Conservation (phyloP, 2,113 vertebrate genomes). For the Cryptotis parvus region DNA sequence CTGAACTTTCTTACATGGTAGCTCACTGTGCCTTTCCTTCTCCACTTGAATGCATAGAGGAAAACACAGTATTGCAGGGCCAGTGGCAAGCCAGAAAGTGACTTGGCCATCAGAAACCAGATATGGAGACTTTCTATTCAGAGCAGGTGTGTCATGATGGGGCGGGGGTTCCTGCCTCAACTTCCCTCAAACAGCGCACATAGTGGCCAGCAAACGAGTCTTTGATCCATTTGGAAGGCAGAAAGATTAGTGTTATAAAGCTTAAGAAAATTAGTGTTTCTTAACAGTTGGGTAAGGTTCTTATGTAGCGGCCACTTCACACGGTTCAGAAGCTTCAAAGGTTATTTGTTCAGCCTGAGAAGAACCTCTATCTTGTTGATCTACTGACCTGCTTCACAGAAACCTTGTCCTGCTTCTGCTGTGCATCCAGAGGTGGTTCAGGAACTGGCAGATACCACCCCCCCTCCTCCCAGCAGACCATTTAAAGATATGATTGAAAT, state of each 20-base stretch:
- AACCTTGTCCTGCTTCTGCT: background rate
- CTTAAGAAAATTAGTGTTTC: background rate
- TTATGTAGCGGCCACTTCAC: background rate
- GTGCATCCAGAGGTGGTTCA: conserved; percentile 38
- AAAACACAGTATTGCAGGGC: background rate
- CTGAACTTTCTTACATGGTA: background rate
- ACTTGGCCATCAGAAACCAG: conserved; percentile 19
- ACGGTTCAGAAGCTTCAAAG: background rate
- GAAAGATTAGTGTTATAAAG: background rate
- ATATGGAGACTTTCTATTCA: background rate
- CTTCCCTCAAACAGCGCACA: background rate
- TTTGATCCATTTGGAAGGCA: background rate
- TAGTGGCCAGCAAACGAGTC: background rate
- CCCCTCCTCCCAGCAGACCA: background rate
- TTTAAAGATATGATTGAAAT: no score
- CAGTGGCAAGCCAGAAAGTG: background rate
- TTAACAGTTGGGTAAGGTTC: background rate
- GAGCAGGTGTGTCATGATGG: background rate
- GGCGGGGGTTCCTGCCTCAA: background rate
- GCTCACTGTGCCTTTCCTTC: background rate
- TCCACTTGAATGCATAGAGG: background rate
- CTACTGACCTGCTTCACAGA: background rate
- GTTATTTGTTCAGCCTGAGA: background rate
- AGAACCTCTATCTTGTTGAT: background rate
- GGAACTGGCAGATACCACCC: conserved; percentile 27